Percentiles rank a stretch among this genome's conserved stretches.
These are phyloP conservation scores for Dasyurus viverrinus DNA, from an alignment of 2,113 vertebrate species.

Conservation along the genomic window DNA sequence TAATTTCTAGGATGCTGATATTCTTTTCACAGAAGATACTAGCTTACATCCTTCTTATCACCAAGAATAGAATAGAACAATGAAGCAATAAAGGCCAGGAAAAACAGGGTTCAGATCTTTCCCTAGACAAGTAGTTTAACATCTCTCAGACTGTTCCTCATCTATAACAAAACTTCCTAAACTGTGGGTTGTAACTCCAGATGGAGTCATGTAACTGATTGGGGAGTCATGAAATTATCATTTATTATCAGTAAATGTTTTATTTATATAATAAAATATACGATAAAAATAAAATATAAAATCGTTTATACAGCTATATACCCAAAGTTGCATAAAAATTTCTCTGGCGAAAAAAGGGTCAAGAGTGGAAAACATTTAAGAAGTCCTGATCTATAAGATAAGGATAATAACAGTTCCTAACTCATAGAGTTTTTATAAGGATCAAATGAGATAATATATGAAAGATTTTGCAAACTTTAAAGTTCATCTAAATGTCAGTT, in stretches of 20 bases:
- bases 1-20: background rate
- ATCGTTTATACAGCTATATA: no score
- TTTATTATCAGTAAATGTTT: no score
- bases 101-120: background rate
- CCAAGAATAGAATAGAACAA: background rate
- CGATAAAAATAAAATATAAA: no score
- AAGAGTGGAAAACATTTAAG: no score
- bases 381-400: background rate
- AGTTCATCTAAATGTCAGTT: background rate
- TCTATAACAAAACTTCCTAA: background rate
- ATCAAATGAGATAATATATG: background rate
- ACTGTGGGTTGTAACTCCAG: no score
- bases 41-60: background rate
- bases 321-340: no score
- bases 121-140: background rate
- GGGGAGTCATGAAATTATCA: no score
- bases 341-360: no score
- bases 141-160: background rate
- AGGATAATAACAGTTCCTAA: background rate
- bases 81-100: background rate
- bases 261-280: no score
- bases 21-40: background rate
- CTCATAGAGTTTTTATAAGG: background rate
- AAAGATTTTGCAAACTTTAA: background rate
- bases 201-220: no score